Conservation (phyloP, 2,797 vertebrate species). For the Streptopelia turtur region DNA sequence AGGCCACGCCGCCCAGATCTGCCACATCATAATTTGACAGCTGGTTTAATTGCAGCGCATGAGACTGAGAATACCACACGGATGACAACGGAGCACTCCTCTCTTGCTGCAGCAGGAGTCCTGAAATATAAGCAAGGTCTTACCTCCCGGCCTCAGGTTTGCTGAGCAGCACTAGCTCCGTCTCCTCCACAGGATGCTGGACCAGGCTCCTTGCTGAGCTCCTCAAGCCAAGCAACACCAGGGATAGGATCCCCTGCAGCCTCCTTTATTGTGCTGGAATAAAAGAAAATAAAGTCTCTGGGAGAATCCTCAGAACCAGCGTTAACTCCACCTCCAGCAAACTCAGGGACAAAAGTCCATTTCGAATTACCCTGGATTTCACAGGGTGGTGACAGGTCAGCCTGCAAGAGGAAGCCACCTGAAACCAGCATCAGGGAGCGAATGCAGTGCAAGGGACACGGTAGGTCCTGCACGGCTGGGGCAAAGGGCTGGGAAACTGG, state of each 20-base stretch:
- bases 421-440: neutral
- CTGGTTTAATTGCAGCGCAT: slow-evolving; percentile 39
- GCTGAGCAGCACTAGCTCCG: neutral
- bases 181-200: fast-evolving
- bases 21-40: slow-evolving; percentile 64
- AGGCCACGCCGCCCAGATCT: slow-evolving; percentile 45
- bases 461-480: neutral
- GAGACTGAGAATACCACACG: slow-evolving; percentile 58
- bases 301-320: fast-evolving
- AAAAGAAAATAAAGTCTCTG: neutral
- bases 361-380: neutral
- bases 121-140: neutral
- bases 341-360: neutral
- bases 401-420: neutral
- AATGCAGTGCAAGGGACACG: neutral
- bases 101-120: slow-evolving; percentile 1
- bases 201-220: neutral
- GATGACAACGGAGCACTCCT: slow-evolving; percentile 50
- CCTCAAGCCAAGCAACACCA: neutral
- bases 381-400: neutral
- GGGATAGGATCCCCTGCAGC: neutral
- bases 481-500: neutral
- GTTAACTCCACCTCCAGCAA: neutral
- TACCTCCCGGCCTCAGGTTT: neutral
- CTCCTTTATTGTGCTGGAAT: neutral